A percentile compares a stretch with the other conserved stretches of the same genome.
phyloP scores from a whole-genome alignment of 2,888 invertebrate species.

The Oligia strigilis region DNA sequence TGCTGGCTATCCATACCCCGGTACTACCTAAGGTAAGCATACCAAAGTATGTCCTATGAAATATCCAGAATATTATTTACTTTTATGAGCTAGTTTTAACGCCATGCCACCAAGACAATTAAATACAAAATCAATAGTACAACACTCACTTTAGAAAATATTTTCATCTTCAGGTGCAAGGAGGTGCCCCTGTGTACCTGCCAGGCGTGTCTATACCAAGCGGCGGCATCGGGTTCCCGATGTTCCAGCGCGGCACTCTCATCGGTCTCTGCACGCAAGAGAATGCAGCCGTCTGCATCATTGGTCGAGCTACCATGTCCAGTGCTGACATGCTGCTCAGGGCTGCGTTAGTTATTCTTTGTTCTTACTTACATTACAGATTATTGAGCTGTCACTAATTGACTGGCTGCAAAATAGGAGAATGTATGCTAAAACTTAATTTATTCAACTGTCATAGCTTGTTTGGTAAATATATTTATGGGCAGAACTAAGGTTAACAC shows the following conservation, averaged over 20 bases:
- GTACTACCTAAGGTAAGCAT: slow-evolving; percentile 87
- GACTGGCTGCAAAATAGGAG: background rate
- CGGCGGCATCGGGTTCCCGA: slow-evolving; percentile 76
- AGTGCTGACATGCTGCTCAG: slow-evolving; percentile 94
- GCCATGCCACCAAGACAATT: no score
- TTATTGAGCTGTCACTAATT: background rate
- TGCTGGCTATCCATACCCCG: slow-evolving; percentile 93
- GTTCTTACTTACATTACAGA: background rate
- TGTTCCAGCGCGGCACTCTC: slow-evolving; percentile 90
- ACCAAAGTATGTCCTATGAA: background rate
- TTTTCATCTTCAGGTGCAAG: slow-evolving; percentile 75
- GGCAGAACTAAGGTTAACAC: background rate
- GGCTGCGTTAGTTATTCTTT: slow-evolving; percentile 90
- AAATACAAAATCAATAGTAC: background rate
- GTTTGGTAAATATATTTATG: background rate
- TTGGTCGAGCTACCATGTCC: slow-evolving; percentile 94
- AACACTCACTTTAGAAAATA: background rate
- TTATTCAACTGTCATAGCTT: no score
- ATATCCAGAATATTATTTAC: background rate
- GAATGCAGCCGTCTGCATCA: slow-evolving; percentile 94
- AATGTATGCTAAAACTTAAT: background rate
- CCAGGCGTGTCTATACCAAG: slow-evolving; percentile 82
- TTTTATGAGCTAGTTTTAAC: background rate
- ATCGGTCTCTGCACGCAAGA: slow-evolving; percentile 93
- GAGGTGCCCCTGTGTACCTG: slow-evolving; percentile 85